Conservation (phyloP, 2,113 vertebrate species). For the Siniperca chuatsi region DNA sequence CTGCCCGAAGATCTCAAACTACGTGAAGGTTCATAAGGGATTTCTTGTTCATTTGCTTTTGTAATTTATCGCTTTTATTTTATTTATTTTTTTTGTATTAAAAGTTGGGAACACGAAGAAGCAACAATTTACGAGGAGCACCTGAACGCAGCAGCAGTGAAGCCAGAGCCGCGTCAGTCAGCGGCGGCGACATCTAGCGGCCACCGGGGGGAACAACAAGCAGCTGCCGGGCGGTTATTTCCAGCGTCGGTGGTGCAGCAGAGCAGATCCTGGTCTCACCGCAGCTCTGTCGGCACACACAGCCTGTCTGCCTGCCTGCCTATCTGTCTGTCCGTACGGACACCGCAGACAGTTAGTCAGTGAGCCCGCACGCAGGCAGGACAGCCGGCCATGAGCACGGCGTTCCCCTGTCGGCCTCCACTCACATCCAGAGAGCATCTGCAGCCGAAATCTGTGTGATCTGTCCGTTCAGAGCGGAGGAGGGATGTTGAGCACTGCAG, state of each 20-base stretch:
- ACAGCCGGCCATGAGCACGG: constrained; percentile 40
- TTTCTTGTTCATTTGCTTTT: too few species aligned
- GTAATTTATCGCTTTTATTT: background rate
- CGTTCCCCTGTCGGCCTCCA: constrained; percentile 26
- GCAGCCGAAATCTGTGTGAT: constrained; percentile 2
- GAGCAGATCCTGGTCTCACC: constrained; percentile 24
- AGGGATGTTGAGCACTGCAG: constrained; percentile 79
- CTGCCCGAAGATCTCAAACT: too few species aligned
- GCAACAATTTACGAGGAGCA: constrained; percentile 20
- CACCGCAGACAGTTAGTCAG: background rate
- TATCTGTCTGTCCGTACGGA: background rate
- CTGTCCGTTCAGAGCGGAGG: constrained; percentile 49
- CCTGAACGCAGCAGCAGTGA: constrained; percentile 20
- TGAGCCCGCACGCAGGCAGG: background rate
- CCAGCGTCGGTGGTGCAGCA: constrained; percentile 48
- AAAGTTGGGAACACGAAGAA: background rate
- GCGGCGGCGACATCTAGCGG: constrained; percentile 39
- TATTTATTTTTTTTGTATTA: background rate
- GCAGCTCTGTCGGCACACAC: constrained; percentile 16
- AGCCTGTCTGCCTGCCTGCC: background rate
- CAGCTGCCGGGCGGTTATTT: background rate
- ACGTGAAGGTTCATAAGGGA: too few species aligned
- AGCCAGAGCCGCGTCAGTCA: too few species aligned
- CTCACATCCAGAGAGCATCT: constrained; percentile 21
- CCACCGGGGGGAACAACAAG: background rate